Percentiles rank a stretch among this genome's conserved stretches.
Evolutionary conservation across 2,888 invertebrate species (phyloP).

Genomic region (Phaonia tiefii): DNA sequence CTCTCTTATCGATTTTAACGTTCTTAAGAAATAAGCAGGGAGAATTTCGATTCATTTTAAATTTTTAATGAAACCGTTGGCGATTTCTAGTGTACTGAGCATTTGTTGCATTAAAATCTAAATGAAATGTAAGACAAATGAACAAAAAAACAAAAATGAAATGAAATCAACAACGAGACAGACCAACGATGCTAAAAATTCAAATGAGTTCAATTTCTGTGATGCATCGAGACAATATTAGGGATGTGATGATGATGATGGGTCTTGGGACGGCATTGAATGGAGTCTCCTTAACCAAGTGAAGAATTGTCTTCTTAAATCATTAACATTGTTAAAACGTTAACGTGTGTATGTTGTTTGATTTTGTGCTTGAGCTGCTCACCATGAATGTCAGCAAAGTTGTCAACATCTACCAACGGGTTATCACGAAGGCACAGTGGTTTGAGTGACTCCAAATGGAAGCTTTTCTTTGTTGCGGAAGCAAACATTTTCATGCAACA

Average conservation of each 20-base stretch:
- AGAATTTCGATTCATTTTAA: conserved; percentile 5
- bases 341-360: conserved; percentile 5
- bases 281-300: conserved; percentile 3
- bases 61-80: conserved; percentile 24
- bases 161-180: no score
- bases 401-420: conserved; percentile 45
- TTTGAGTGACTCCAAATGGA: no score
- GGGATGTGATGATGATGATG: conserved; percentile 4
- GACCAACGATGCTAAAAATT: conserved; percentile 18
- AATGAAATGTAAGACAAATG: conserved; percentile 19
- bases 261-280: neutral
- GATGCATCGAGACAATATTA: conserved; percentile 15
- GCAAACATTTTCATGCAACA: no score
- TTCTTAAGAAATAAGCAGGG: conserved; percentile 7
- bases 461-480: no score
- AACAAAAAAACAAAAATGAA: neutral
- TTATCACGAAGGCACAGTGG: neutral
- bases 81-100: neutral
- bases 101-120: conserved; percentile 23
- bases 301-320: conserved; percentile 33
- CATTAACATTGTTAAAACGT: conserved; percentile 26
- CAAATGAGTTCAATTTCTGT: conserved; percentile 38
- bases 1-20: conserved; percentile 24
- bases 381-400: conserved; percentile 45
- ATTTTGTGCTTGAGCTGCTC: conserved; percentile 32